Conservation (phyloP, 2,797 vertebrate genomes). For the Paguma larvata region DNA sequence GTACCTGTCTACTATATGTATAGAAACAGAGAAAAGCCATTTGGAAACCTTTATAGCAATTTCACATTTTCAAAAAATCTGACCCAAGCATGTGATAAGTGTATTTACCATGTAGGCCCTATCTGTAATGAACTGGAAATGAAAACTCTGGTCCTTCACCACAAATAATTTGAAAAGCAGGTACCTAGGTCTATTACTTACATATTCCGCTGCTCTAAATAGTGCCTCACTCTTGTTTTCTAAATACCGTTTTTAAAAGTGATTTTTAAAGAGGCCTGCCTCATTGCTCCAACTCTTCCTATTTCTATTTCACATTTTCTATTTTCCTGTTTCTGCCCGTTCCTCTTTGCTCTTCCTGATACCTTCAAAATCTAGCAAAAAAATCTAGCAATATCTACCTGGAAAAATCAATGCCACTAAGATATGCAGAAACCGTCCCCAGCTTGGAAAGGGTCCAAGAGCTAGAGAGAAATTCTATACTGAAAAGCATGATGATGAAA, state of each 20-base stretch:
- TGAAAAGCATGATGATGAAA: background rate
- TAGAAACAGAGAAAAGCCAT: background rate
- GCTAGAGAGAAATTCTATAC: constrained; percentile 19
- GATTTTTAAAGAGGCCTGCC: background rate
- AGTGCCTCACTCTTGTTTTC: background rate
- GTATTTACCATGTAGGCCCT: background rate
- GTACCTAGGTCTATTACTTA: background rate
- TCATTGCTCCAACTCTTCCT: background rate
- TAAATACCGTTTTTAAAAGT: background rate
- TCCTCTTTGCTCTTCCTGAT: background rate
- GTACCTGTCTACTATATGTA: background rate
- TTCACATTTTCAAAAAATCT: constrained; percentile 22
- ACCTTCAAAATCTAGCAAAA: background rate
- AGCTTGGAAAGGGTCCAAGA: background rate
- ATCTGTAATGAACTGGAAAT: background rate
- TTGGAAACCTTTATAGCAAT: background rate
- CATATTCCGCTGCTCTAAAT: background rate
- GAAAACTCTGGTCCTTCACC: background rate
- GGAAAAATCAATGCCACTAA: constrained; percentile 33
- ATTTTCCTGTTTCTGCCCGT: background rate
- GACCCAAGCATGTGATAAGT: background rate
- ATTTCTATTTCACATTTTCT: background rate
- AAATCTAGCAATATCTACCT: background rate
- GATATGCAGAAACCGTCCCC: background rate
- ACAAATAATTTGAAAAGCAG: constrained; percentile 6